A percentile compares a stretch with the other conserved stretches of the same genome.
phyloP scores from a whole-genome alignment of 2,113 vertebrate genomes.

The Amblyornis subalaris region DNA sequence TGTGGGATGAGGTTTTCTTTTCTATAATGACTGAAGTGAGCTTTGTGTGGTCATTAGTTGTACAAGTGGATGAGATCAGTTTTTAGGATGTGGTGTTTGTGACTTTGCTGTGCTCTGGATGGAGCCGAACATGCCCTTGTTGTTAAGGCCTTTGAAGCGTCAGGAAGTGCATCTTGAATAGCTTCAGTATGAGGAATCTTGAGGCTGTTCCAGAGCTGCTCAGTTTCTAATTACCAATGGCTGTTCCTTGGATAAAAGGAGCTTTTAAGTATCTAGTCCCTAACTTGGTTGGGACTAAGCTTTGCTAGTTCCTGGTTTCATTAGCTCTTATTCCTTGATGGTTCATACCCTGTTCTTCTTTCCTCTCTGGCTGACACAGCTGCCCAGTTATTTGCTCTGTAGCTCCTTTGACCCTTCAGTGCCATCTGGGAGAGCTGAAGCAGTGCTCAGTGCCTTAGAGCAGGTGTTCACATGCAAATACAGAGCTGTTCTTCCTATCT shows the following conservation, averaged over 20 bases:
- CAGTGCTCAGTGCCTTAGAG: not conserved
- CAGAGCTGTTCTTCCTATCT: not conserved
- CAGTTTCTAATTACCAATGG: constrained; percentile 12
- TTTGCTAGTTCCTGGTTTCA: not conserved
- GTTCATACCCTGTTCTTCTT: not conserved
- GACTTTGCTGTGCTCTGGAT: not conserved
- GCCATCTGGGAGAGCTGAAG: not conserved
- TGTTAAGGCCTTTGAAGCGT: constrained; percentile 51
- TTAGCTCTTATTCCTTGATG: not conserved
- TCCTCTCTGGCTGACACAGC: not conserved
- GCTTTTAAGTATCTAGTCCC: not conserved
- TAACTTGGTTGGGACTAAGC: not conserved
- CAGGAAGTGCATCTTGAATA: constrained; percentile 40
- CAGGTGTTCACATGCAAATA: not conserved
- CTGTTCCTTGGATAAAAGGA: constrained; percentile 3
- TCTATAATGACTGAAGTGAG: not conserved
- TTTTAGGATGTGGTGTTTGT: not conserved
- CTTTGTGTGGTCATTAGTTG: not conserved
- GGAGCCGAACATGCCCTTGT: constrained; percentile 22
- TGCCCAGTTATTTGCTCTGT: not conserved
- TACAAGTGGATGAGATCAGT: not conserved
- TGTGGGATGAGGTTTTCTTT: not conserved
- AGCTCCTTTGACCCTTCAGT: not conserved
- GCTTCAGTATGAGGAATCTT: constrained; percentile 33
- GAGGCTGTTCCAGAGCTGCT: constrained; percentile 42